Evolutionary conservation across 2,888 invertebrate genomes (phyloP).

Genomic region (Cosmia pyralina): DNA sequence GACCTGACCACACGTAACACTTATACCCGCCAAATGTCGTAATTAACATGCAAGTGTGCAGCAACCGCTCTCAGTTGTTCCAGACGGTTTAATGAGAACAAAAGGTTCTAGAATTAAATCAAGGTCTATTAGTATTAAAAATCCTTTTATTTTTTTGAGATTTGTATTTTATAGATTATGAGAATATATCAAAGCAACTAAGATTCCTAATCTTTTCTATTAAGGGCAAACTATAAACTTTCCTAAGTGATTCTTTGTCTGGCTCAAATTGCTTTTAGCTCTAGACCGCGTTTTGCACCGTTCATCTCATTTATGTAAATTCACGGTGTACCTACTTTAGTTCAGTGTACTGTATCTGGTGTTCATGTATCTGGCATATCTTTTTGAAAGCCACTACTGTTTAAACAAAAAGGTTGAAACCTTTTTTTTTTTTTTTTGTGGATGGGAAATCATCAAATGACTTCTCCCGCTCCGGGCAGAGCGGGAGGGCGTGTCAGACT

Average conservation of each 20-base stretch:
- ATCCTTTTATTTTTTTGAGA: no score
- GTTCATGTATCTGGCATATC: neutral
- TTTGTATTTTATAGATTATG: no score
- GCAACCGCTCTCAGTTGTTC: neutral
- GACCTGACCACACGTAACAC: no score
- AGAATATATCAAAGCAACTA: slow-evolving; percentile 33
- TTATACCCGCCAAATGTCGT: neutral
- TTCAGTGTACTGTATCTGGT: neutral
- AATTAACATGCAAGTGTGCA: neutral
- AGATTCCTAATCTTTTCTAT: slow-evolving; percentile 31
- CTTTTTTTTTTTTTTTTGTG: no score
- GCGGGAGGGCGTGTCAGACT: no score
- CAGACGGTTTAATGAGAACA: slow-evolving; percentile 2
- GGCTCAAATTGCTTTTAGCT: slow-evolving; percentile 42
- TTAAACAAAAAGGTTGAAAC: neutral
- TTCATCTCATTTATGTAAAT: slow-evolving; percentile 45
- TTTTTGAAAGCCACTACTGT: neutral
- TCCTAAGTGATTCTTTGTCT: slow-evolving; percentile 46
- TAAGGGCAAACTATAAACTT: slow-evolving; percentile 37
- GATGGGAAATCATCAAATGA: no score
- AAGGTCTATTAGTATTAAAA: neutral
- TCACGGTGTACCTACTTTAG: slow-evolving; percentile 11
- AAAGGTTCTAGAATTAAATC: slow-evolving; percentile 2
- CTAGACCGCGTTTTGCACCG: slow-evolving; percentile 31
- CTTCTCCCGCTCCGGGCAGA: no score